Conservation (phyloP, 2,113 vertebrate genomes). For the Dipodomys merriami region DNA sequence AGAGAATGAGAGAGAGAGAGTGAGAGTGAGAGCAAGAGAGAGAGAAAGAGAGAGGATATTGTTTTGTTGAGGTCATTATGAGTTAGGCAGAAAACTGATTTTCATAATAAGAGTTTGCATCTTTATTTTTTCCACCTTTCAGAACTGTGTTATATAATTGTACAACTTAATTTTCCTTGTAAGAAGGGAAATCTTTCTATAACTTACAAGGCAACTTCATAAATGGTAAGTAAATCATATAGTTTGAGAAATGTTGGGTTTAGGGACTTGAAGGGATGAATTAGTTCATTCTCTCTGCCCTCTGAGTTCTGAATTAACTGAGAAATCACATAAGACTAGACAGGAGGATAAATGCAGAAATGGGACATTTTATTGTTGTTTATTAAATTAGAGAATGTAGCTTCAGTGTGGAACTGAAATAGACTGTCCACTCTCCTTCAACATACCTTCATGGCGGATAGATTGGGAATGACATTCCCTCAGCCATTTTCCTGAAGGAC, state of each 20-base stretch:
- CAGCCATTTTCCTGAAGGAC: not conserved
- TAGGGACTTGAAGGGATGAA: not conserved
- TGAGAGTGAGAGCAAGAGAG: too few species aligned
- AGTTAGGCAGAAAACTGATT: slow-evolving; percentile 59
- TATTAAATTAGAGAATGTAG: not conserved
- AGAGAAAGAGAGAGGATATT: not conserved
- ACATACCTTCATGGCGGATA: not conserved
- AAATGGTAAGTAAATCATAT: slow-evolving; percentile 38
- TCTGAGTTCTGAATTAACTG: slow-evolving; percentile 3
- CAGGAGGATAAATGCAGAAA: not conserved
- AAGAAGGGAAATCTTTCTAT: slow-evolving; percentile 1
- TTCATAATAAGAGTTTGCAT: slow-evolving; percentile 46
- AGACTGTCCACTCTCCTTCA: not conserved
- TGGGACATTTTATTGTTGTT: not conserved
- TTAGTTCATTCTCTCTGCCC: not conserved
- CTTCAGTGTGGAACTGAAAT: not conserved
- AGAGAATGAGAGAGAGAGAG: too few species aligned
- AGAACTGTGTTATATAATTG: not conserved
- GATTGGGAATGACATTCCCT: not conserved
- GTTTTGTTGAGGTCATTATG: slow-evolving; percentile 56
- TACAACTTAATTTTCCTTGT: slow-evolving; percentile 40
- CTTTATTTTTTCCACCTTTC: not conserved
- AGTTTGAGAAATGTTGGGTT: not conserved
- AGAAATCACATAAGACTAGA: not conserved
- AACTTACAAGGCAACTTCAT: not conserved